A percentile compares a stretch with the other conserved stretches of the same genome.
Evolutionary conservation across 2,888 invertebrate species (phyloP).

Genomic region (Drosophila picticornis): DNA sequence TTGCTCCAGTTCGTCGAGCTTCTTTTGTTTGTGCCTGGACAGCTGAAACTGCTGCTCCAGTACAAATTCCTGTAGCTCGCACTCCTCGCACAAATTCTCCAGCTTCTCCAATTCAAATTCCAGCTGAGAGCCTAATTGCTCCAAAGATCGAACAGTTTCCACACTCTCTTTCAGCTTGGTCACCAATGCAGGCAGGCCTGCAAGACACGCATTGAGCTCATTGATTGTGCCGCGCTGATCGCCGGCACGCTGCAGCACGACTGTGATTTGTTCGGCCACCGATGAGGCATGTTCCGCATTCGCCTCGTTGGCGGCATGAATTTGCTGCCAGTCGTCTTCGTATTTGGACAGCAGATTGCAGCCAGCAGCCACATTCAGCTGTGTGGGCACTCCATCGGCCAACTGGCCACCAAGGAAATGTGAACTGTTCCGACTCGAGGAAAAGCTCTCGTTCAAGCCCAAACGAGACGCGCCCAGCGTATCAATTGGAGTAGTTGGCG

Average conservation of each 20-base stretch:
- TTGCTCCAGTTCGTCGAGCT: constrained; percentile 87
- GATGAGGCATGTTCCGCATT: constrained; percentile 87
- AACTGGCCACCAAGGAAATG: constrained; percentile 43
- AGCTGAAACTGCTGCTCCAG: constrained; percentile 88
- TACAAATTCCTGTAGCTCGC: constrained; percentile 88
- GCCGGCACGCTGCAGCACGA: constrained; percentile 81
- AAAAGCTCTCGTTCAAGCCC: constrained; percentile 45
- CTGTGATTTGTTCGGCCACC: constrained; percentile 86
- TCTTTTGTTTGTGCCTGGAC: constrained; percentile 88
- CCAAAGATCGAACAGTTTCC: constrained; percentile 85
- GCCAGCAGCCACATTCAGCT: constrained; percentile 87
- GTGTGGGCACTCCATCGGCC: constrained; percentile 72
- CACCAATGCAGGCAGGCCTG: constrained; percentile 82
- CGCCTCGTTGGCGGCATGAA: constrained; percentile 88
- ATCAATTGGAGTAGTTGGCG: constrained; percentile 27
- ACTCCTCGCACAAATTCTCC: constrained; percentile 88
- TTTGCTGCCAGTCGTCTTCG: constrained; percentile 88
- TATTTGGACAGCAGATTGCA: constrained; percentile 88
- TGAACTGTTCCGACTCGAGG: constrained; percentile 54
- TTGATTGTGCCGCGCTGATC: constrained; percentile 72
- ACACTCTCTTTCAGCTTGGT: constrained; percentile 84
- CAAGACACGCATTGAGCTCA: constrained; percentile 79
- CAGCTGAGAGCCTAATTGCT: constrained; percentile 86
- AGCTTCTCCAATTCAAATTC: constrained; percentile 87
- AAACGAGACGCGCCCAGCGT: constrained; percentile 25